Base-by-base conservation (phyloP, 2,888 invertebrate species). In the Thymelicus acteon region DNA sequence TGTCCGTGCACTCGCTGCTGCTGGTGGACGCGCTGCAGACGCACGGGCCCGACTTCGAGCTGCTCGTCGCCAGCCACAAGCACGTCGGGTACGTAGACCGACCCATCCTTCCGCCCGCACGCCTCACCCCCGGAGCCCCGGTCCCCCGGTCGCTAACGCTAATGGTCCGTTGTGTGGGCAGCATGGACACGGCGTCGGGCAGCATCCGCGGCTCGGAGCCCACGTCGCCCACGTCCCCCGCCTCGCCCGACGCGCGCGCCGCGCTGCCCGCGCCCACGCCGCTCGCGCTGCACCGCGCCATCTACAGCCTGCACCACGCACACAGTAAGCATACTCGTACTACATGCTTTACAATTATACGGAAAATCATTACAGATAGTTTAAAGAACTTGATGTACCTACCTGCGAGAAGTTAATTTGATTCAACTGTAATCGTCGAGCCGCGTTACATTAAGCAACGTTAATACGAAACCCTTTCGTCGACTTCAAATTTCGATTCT, bases 11-110 rank as follows among this genome's bases (percentile, higher is more conserved):
- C 89, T 98, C 98, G 80, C 94, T 99, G 77, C 94, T 99, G 71
- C 91, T 99, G 68, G 99, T 98, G 4, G 99, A 99, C 93, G 99
- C 99, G 63, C 94, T 99, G 85, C 99, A 99, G 91, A 98, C 98
- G 15, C 98, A 97, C 88, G 99, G 99, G 0, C 97, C 97, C 0
- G 99, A 99, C 94, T 99, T 98, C 92, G 99, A 99, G 87, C 94
- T 99, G 65, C 94, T 99, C 8, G 96, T 98, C 15, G 99, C 99
- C 40, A 98, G 98, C 85, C 99, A 99, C 89, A 97, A 97, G 83
- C 98, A 98, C 88, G 97, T 99, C 37, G 97, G 98, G 97, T 97
- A 79, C 84, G 10, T 44, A 4, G 1, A 12, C 44, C 19, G 19
- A 19, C 19, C 0, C 19, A 19, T 2, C 19, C 19, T 19, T 2